phyloP scores from a whole-genome alignment of 2,888 invertebrate species.

The Acrobasis repandana region DNA sequence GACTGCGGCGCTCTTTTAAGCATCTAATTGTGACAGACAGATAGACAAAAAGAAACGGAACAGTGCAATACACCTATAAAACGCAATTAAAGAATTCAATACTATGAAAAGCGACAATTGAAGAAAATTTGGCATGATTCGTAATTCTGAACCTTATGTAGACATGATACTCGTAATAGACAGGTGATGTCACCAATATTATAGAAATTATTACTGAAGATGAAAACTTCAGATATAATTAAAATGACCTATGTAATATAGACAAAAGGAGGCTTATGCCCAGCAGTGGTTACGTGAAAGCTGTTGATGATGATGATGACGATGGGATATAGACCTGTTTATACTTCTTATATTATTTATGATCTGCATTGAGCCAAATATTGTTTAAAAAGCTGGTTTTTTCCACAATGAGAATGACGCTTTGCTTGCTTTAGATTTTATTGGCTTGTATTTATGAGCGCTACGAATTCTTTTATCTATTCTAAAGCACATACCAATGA shows the following conservation, averaged over 20 bases:
- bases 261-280: too few relatives aligned
- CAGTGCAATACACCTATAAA: constrained; percentile 31
- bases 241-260: not conserved
- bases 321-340: too few relatives aligned
- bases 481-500: too few relatives aligned
- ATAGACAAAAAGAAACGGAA: constrained; percentile 20
- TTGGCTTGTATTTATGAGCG: too few relatives aligned
- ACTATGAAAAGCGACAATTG: constrained; percentile 29
- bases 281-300: too few relatives aligned
- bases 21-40: constrained; percentile 10
- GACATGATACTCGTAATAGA: not conserved
- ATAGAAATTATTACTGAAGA: not conserved
- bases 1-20: not conserved
- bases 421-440: too few relatives aligned
- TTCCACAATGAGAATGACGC: too few relatives aligned
- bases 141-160: constrained; percentile 3
- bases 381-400: not conserved
- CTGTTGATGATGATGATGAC: too few relatives aligned
- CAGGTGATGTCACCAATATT: not conserved
- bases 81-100: constrained; percentile 27
- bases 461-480: too few relatives aligned
- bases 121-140: not conserved
- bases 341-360: not conserved
- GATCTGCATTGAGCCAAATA: not conserved
- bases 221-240: not conserved